These are phyloP conservation scores for Trachemys scripta DNA, from an alignment of 2,113 vertebrate species.

Conservation along the genomic window DNA sequence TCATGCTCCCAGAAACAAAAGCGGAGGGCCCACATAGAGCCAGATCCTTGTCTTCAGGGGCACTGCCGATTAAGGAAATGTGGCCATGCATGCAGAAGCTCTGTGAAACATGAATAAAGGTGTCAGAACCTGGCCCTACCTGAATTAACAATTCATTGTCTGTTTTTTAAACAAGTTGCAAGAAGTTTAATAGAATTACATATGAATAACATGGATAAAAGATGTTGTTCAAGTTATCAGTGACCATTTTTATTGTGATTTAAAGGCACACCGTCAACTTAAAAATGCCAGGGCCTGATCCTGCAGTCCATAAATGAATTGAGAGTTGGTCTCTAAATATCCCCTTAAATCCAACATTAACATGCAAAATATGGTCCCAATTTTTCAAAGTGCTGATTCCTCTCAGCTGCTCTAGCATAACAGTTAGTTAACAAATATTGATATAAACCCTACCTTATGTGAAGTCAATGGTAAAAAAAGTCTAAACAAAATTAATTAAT, in stretches of 20 bases:
- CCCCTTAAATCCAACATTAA: neutral
- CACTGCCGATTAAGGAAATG: neutral
- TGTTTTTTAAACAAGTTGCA: neutral
- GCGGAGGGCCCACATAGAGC: neutral
- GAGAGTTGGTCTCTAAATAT: neutral
- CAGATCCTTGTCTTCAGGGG: neutral
- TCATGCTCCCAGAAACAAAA: neutral
- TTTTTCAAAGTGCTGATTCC: neutral
- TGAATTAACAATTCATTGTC: neutral
- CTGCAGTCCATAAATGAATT: accelerated
- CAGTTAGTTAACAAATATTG: constrained; percentile 3
- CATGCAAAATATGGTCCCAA: neutral
- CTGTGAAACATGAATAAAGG: neutral
- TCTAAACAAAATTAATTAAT: neutral
- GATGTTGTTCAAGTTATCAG: neutral
- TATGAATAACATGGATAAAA: neutral
- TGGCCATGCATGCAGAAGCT: neutral
- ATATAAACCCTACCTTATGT: neutral
- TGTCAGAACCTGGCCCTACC: neutral
- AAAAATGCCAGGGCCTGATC: neutral
- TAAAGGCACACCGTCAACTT: neutral
- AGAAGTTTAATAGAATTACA: neutral
- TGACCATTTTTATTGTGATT: neutral
- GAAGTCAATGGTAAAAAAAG: neutral
- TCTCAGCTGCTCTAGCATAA: neutral